Evolutionary conservation across 2,113 vertebrate species (phyloP).

Genomic region (Calyptommatus sinebrachiatus): DNA sequence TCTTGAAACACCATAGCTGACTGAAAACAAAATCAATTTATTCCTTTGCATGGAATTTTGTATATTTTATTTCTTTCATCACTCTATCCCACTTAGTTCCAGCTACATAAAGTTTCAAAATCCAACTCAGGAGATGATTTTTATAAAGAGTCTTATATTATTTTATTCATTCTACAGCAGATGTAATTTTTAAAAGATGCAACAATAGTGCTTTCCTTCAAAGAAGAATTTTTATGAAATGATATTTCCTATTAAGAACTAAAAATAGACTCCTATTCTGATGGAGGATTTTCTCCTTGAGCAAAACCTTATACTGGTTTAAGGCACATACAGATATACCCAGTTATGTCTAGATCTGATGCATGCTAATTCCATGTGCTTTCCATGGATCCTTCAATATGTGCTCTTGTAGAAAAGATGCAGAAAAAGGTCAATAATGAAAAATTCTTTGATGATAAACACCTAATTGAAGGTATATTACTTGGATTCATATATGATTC

Average conservation of each 20-base stretch:
- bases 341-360: neutral
- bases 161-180: neutral
- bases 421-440: neutral
- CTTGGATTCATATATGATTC: neutral
- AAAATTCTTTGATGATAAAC: neutral
- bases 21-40: too few species aligned
- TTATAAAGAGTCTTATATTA: neutral
- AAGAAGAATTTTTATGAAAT: neutral
- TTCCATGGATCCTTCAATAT: neutral
- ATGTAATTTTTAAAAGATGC: neutral
- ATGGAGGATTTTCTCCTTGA: neutral
- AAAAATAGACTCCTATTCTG: neutral
- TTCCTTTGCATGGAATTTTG: neutral
- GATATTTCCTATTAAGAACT: neutral
- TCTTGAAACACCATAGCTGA: too few species aligned
- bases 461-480: neutral
- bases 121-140: neutral
- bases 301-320: too few species aligned
- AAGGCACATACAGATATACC: neutral
- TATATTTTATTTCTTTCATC: neutral
- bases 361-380: neutral
- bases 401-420: neutral
- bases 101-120: neutral
- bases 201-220: neutral
- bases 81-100: neutral